These are phyloP conservation scores for Phenganax marumi DNA, from an alignment of 92 coral and sea anemone species.

Conservation along the genomic window DNA sequence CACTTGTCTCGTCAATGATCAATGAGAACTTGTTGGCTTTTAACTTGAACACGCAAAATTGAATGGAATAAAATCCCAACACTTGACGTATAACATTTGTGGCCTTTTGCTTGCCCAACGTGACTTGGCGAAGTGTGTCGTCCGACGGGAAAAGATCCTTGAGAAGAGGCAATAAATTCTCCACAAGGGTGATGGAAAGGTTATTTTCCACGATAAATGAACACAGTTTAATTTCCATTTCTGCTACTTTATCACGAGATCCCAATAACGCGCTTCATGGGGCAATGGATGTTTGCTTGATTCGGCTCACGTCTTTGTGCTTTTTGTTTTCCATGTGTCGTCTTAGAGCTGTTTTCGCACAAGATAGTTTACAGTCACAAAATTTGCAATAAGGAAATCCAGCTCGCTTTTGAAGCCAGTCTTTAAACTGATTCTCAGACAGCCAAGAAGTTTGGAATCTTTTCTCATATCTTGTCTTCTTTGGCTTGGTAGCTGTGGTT, in stretches of 20 bases:
- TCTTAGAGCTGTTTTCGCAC: constrained; percentile 14
- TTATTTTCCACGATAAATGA: too few species aligned
- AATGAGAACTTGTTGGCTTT: constrained; percentile 2
- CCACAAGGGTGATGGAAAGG: neutral
- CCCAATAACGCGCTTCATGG: neutral
- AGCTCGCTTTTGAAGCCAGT: neutral
- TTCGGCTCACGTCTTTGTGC: neutral
- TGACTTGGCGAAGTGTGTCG: neutral
- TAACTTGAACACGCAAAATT: neutral
- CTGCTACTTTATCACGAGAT: neutral
- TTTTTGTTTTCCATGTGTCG: constrained; percentile 10
- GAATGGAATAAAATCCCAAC: constrained; percentile 12
- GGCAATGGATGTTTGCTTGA: neutral
- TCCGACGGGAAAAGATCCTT: neutral
- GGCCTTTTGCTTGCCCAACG: neutral
- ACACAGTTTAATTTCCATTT: neutral
- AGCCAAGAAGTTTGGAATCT: neutral
- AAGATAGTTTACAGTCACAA: constrained; percentile 4
- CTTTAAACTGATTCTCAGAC: neutral
- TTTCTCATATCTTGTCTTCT: constrained; percentile 1
- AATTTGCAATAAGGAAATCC: neutral
- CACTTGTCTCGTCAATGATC: constrained; percentile 5
- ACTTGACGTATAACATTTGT: constrained; percentile 8
- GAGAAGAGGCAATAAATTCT: neutral
- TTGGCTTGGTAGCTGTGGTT: neutral